Conservation (phyloP, 2,888 invertebrate genomes). For the Steinernema scapterisci region DNA sequence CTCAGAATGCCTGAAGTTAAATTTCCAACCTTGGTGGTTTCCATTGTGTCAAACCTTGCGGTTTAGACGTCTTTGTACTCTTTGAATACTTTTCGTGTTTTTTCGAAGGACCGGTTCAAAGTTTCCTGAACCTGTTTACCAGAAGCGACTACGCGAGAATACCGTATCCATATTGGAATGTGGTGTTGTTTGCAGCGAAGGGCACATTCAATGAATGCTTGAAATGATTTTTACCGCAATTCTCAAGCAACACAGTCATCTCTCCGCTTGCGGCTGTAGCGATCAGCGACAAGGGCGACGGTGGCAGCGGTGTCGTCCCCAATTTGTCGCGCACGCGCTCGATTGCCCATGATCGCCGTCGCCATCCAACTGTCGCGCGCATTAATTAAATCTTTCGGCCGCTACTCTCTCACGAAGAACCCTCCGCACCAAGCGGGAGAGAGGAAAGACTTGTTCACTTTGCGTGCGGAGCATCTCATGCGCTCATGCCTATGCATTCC, state of each 20-base stretch:
- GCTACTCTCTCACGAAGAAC: neutral
- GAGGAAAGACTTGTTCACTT: constrained; percentile 27
- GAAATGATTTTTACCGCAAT: constrained; percentile 18
- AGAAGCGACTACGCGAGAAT: too few relatives aligned
- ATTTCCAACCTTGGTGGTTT: too few relatives aligned
- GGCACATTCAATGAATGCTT: constrained; percentile 15
- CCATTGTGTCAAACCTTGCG: too few relatives aligned
- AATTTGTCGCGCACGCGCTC: constrained; percentile 31
- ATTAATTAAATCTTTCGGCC: constrained; percentile 31
- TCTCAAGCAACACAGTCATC: constrained; percentile 6
- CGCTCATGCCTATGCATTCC: neutral
- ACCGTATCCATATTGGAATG: too few relatives aligned
- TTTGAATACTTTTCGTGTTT: too few relatives aligned
- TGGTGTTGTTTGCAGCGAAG: too few relatives aligned
- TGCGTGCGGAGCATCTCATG: constrained; percentile 12
- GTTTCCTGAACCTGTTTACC: too few relatives aligned
- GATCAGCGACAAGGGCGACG: too few relatives aligned
- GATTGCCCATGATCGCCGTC: constrained; percentile 32
- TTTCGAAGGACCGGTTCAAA: too few relatives aligned
- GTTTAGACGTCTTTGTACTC: too few relatives aligned
- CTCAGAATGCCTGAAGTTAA: too few relatives aligned
- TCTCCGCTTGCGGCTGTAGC: neutral
- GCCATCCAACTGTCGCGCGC: constrained; percentile 28
- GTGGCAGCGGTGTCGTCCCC: constrained; percentile 9
- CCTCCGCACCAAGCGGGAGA: too few relatives aligned